phyloP scores from a whole-genome alignment of 2,888 invertebrate species.

The Gerris lacustris region DNA sequence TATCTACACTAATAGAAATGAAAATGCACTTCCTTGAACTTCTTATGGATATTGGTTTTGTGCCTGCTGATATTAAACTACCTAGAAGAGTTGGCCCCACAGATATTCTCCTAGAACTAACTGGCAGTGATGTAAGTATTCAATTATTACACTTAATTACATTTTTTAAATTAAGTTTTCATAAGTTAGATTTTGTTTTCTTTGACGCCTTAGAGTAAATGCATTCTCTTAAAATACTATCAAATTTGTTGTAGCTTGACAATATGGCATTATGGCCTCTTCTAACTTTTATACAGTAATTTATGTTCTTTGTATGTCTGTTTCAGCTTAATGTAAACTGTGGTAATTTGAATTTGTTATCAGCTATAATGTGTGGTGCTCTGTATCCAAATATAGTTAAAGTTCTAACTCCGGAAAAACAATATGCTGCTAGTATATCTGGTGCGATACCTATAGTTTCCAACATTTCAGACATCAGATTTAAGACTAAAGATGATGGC shows the following conservation, averaged over 20 bases:
- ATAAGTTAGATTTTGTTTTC: not conserved
- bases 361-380: slow-evolving; percentile 80
- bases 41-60: slow-evolving; percentile 64
- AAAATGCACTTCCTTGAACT: slow-evolving; percentile 68
- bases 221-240: too few relatives aligned
- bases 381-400: slow-evolving; percentile 85
- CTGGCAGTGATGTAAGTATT: slow-evolving; percentile 45
- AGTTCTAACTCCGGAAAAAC: slow-evolving; percentile 65
- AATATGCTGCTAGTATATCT: slow-evolving; percentile 52
- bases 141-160: slow-evolving; percentile 3
- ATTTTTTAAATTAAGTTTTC: not conserved
- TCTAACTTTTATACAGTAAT: slow-evolving; percentile 1
- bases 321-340: slow-evolving; percentile 59
- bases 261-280: too few relatives aligned
- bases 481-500: slow-evolving; percentile 61
- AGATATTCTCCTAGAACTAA: slow-evolving; percentile 53
- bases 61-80: slow-evolving; percentile 51
- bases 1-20: slow-evolving; percentile 74
- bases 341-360: slow-evolving; percentile 58
- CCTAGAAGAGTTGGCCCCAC: slow-evolving; percentile 41
- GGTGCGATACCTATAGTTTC: slow-evolving; percentile 63
- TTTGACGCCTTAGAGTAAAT: too few relatives aligned
- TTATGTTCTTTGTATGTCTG: slow-evolving; percentile 24
- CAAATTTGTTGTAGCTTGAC: too few relatives aligned
- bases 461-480: slow-evolving; percentile 56